Evolutionary conservation across 2,888 invertebrate genomes (phyloP), one percentile per base, ranked within the genome.

Genomic region (Scrobipalpa costella): DNA sequence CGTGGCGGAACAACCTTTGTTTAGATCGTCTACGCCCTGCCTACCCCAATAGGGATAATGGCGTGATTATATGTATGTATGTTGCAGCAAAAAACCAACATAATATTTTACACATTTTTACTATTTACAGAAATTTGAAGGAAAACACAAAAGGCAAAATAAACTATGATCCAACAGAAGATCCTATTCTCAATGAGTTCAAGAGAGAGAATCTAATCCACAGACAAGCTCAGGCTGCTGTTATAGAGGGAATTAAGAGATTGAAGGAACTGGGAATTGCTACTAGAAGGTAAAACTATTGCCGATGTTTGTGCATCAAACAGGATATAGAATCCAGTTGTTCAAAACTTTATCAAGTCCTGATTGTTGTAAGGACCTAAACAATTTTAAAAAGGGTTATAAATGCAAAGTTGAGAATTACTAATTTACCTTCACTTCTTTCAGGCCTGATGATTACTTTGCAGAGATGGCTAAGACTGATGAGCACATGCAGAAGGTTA

Each of bases 381-480:
- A n/a, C n/a, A n/a, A n/a, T n/a, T n/a, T n/a, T n/a, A n/a, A n/a
- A n/a, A n/a, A n/a, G n/a, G n/a, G n/a, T n/a, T n/a, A n/a, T n/a
- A n/a, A n/a, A n/a, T n/a, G n/a, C n/a, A n/a, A n/a, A n/a, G n/a
- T n/a, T n/a, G n/a, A n/a, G n/a, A n/a, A n/a, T 52, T 9, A n/a
- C n/a, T 52, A 52, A 52, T 3, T 11, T 52, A 50, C 50, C 50
- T 17, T 49, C 17, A 3, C 17, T 7, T 9, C 2, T 71, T 78
- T 33, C 68, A 92, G 96, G 60, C 99, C 99, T 0, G 96, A 97
- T 63, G 99, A 99, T 85, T 99, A 98, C 84, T 99, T 98, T 88
- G 99, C 99, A 0, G 98, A 99, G 92, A 99, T 99, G 99, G 98
- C 98, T 0, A 99, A 99, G 85, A 93, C 97, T 13, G 99, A 99